Evolutionary conservation across 2,113 vertebrate species (phyloP).

Genomic region (Dendropsophus ebraccatus): DNA sequence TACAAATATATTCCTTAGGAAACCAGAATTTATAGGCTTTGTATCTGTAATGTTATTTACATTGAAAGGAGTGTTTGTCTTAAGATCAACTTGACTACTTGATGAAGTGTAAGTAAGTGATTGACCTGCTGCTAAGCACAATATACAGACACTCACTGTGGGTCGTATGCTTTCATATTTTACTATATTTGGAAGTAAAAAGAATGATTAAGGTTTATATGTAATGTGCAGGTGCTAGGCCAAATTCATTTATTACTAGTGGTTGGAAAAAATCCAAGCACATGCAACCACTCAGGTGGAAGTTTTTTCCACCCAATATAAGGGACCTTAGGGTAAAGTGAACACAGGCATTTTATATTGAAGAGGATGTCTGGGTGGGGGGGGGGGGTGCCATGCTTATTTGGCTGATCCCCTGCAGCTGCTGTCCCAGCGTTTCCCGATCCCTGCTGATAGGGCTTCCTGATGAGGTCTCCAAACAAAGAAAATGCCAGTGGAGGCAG

Average conservation of each 20-base stretch:
- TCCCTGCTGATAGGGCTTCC: no score
- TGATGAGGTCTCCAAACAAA: no score
- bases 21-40: neutral
- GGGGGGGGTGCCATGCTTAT: no score
- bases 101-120: neutral
- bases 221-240: conserved; percentile 28
- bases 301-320: neutral
- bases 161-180: neutral
- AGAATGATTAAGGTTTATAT: neutral
- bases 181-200: neutral
- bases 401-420: no score
- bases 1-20: neutral
- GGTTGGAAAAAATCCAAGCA: conserved; percentile 8
- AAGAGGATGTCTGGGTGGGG: no score
- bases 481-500: no score
- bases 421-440: no score
- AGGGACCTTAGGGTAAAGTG: neutral
- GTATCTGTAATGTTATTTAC: neutral
- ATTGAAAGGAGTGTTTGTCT: neutral
- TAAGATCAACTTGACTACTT: neutral
- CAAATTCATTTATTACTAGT: conserved; percentile 21
- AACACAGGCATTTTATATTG: no score
- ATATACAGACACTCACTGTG: neutral
- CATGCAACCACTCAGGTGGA: neutral
- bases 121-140: neutral